phyloP scores from a whole-genome alignment of 1,140 invertebrate species.

The Chionoecetes opilio region DNA sequence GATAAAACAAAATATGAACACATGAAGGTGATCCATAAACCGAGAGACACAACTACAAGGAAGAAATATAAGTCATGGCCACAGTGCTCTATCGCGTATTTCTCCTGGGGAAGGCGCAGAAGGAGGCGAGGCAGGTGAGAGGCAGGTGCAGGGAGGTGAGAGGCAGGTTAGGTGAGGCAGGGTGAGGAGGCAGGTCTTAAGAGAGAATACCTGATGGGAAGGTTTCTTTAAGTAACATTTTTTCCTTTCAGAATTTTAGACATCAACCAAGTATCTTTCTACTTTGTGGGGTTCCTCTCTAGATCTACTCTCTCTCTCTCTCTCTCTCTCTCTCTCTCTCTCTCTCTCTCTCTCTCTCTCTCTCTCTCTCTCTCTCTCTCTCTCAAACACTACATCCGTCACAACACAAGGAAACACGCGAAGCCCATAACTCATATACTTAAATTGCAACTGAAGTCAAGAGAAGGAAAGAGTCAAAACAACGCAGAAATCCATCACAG shows the following conservation, averaged over 20 bases:
- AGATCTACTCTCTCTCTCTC: background rate
- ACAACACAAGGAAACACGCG: background rate
- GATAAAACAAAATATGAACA: too few relatives aligned
- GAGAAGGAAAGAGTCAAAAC: too few relatives aligned
- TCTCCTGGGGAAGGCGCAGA: background rate
- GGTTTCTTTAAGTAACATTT: background rate
- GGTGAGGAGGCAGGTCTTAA: background rate
- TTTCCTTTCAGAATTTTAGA: background rate
- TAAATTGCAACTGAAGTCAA: too few relatives aligned
- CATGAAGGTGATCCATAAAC: too few relatives aligned
- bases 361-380: background rate
- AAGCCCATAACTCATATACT: too few relatives aligned
- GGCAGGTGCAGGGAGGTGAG: background rate
- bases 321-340: constrained; percentile 5
- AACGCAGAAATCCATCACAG: too few relatives aligned
- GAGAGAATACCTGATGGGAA: background rate
- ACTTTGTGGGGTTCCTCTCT: background rate
- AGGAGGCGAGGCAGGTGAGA: background rate
- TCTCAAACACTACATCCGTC: background rate
- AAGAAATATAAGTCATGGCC: background rate
- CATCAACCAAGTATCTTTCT: background rate
- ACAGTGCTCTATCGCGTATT: background rate
- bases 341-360: constrained; percentile 12
- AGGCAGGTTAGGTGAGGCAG: background rate
- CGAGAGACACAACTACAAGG: background rate